phyloP scores from a whole-genome alignment of 1,140 invertebrate species.

The Formica exsecta region DNA sequence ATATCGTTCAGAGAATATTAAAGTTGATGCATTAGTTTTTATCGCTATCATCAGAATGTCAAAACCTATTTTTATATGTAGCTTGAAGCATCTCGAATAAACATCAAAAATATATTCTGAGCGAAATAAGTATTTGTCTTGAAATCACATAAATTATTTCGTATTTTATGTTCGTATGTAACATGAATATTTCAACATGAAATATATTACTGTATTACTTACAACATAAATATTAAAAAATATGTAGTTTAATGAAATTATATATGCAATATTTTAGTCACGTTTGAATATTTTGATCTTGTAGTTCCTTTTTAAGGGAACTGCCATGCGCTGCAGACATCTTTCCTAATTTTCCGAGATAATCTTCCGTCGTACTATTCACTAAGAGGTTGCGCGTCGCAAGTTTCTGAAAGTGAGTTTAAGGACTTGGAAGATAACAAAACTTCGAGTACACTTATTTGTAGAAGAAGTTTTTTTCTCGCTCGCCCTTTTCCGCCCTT shows the following conservation, averaged over 20 bases:
- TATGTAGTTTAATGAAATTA: neutral
- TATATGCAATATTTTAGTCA: neutral
- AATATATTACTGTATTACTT: constrained; percentile 8
- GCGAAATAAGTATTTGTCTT: constrained; percentile 10
- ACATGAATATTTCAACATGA: neutral
- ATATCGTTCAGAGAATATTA: constrained; percentile 27
- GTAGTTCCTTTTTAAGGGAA: neutral
- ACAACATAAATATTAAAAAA: neutral
- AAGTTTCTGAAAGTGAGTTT: constrained; percentile 57
- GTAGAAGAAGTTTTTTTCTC: constrained; percentile 12
- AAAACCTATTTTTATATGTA: constrained; percentile 14
- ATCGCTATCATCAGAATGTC: constrained; percentile 9
- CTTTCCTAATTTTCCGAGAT: constrained; percentile 42
- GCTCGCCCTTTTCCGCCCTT: neutral
- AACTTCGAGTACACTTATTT: constrained; percentile 52
- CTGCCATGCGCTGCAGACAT: constrained; percentile 12
- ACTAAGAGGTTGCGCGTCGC: constrained; percentile 44
- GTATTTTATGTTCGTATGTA: neutral
- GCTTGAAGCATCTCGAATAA: constrained; percentile 13
- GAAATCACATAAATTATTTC: constrained; percentile 4
- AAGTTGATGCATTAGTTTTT: constrained; percentile 14
- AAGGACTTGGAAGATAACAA: constrained; percentile 34
- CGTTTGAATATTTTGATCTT: constrained; percentile 2
- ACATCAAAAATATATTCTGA: constrained; percentile 26
- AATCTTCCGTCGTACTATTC: constrained; percentile 53